Percentiles rank a stretch among this genome's conserved stretches.
phyloP scores from a whole-genome alignment of 2,113 vertebrate species.

The Tachysurus fulvidraco region DNA sequence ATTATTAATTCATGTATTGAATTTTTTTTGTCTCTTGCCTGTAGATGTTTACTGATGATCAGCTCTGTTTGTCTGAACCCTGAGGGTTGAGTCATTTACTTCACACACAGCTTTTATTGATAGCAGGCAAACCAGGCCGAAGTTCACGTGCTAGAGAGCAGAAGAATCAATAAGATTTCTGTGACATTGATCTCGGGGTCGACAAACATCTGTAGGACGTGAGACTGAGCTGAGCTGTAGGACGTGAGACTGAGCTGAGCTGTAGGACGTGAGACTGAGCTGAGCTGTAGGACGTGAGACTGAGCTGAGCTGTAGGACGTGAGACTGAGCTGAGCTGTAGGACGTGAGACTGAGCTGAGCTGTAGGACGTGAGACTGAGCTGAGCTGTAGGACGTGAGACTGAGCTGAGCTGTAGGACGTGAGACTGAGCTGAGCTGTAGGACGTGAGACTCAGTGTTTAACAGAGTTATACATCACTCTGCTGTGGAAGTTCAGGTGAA shows the following conservation, averaged over 20 bases:
- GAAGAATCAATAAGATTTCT: neutral
- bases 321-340: neutral
- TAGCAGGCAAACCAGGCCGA: constrained; percentile 11
- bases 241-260: neutral
- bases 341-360: neutral
- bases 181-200: neutral
- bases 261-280: neutral
- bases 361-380: neutral
- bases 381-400: neutral
- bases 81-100: neutral
- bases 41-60: neutral
- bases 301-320: neutral
- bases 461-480: neutral
- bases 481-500: neutral
- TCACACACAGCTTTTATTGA: constrained; percentile 15
- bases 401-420: neutral
- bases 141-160: constrained; percentile 15
- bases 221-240: too few relatives aligned
- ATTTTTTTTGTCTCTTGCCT: neutral
- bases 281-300: neutral
- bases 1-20: neutral
- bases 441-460: neutral
- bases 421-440: neutral
- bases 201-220: neutral
- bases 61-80: neutral